Evolutionary conservation across 2,888 invertebrate genomes (phyloP).

Genomic region (Proisotoma minuta): DNA sequence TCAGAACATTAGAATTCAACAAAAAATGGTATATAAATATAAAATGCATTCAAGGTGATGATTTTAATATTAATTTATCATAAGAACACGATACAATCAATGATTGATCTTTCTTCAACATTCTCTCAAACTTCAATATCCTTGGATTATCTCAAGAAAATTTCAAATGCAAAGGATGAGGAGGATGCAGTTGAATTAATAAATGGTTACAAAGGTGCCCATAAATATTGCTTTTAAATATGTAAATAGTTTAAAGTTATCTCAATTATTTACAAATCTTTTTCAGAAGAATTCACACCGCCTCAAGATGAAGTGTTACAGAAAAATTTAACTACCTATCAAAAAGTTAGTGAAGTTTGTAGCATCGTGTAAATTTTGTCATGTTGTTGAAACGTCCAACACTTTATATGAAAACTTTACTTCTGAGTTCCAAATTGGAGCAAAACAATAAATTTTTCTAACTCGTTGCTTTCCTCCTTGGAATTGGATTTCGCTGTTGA

Average conservation of each 20-base stretch:
- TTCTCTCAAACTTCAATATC: constrained; percentile 1
- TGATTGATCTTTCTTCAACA: not conserved
- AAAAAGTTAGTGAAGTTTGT: constrained; percentile 31
- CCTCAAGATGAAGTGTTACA: not conserved
- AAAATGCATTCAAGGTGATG: not conserved
- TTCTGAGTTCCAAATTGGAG: constrained; percentile 29
- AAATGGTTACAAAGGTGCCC: not conserved
- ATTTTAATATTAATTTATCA: too few relatives aligned
- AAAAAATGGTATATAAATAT: constrained; percentile 6
- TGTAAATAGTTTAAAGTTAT: not conserved
- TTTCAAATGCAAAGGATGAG: not conserved
- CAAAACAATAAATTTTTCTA: constrained; percentile 27
- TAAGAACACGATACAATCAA: not conserved
- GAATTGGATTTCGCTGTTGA: constrained; percentile 19
- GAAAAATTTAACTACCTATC: not conserved
- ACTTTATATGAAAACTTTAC: too few relatives aligned
- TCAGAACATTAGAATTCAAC: not conserved
- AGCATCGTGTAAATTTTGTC: constrained; percentile 16
- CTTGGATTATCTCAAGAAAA: not conserved
- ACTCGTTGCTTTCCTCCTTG: not conserved
- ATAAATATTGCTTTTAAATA: not conserved
- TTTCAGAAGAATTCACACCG: constrained; percentile 8
- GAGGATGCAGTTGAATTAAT: not conserved
- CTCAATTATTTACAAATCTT: not conserved
- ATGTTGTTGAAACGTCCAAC: too few relatives aligned